Evolutionary conservation across 2,888 invertebrate genomes (phyloP).

Genomic region (Cryptus viduatorius): DNA sequence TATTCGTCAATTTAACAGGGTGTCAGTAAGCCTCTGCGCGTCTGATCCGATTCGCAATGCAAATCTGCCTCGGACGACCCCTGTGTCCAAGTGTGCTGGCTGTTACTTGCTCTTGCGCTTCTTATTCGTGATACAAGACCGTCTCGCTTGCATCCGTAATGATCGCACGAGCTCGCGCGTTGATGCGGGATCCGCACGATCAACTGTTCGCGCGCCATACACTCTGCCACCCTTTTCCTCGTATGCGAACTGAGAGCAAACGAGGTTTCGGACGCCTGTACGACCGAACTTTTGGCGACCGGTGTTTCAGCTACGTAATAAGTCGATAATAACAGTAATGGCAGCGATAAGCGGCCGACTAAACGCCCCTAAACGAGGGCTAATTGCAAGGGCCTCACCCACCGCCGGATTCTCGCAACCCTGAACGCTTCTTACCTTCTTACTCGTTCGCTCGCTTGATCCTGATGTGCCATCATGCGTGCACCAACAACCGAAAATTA

Average conservation of each 20-base stretch:
- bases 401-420: constrained; percentile 55
- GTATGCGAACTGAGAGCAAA: constrained; percentile 37
- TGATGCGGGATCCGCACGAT: neutral
- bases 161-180: constrained; percentile 34
- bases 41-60: constrained; percentile 47
- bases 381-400: constrained; percentile 79
- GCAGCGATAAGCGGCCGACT: constrained; percentile 81
- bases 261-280: constrained; percentile 57
- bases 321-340: constrained; percentile 84
- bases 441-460: neutral
- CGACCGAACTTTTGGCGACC: constrained; percentile 71
- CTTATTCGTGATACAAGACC: constrained; percentile 63
- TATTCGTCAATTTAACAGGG: constrained; percentile 41
- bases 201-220: constrained; percentile 28
- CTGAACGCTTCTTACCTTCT: constrained; percentile 42
- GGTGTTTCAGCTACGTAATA: constrained; percentile 78
- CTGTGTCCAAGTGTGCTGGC: constrained; percentile 15
- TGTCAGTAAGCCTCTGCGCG: constrained; percentile 35
- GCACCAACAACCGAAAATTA: constrained; percentile 72
- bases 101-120: constrained; percentile 32
- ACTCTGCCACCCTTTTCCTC: constrained; percentile 13
- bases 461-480: constrained; percentile 27
- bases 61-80: constrained; percentile 45
- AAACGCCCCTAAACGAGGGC: constrained; percentile 84
- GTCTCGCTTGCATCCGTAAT: constrained; percentile 66